phyloP scores from a whole-genome alignment of 2,888 invertebrate species.

The Nezara viridula region DNA sequence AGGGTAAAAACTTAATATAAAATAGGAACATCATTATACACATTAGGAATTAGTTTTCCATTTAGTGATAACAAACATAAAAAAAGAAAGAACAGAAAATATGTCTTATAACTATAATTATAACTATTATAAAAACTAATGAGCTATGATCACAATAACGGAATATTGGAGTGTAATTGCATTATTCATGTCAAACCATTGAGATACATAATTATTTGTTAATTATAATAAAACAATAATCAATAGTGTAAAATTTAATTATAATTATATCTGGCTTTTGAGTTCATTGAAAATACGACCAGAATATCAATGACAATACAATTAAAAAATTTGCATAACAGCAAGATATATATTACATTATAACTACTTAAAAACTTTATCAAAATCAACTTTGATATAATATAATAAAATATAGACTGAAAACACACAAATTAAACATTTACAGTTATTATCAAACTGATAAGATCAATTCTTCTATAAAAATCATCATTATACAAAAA shows the following conservation, averaged over 20 bases:
- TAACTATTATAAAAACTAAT: not conserved
- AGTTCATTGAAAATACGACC: not conserved
- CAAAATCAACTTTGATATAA: slow-evolving; percentile 19
- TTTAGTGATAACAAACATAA: not conserved
- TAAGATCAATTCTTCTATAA: not conserved
- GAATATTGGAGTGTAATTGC: not conserved
- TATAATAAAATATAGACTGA: not conserved
- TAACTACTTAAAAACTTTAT: slow-evolving; percentile 1
- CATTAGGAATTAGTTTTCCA: not conserved
- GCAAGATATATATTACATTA: not conserved
- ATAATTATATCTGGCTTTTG: not conserved
- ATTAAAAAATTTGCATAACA: not conserved
- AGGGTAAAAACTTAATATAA: slow-evolving; percentile 30
- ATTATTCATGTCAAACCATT: not conserved
- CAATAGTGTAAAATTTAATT: not conserved
- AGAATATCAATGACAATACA: not conserved
- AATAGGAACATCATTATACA: slow-evolving; percentile 10
- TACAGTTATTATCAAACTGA: not conserved
- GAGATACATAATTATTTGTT: not conserved
- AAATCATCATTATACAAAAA: not conserved
- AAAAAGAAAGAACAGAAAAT: not conserved
- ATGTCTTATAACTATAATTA: not conserved
- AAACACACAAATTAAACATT: not conserved
- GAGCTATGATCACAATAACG: not conserved
- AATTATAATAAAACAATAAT: not conserved